phyloP scores from a whole-genome alignment of 35 echinoderm and acorn worm species.

The Ophiothrix spiculata region DNA sequence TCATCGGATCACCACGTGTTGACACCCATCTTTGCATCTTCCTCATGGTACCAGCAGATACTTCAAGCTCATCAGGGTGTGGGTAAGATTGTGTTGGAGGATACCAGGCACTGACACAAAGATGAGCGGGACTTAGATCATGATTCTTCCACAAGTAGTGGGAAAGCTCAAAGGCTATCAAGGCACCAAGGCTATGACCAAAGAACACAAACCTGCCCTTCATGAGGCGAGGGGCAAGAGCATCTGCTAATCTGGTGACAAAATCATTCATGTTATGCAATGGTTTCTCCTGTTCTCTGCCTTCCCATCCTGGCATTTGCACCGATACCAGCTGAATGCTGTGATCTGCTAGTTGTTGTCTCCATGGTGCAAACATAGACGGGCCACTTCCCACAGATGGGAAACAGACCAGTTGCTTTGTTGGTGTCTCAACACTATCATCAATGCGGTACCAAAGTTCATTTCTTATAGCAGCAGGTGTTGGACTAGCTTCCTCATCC shows the following conservation, averaged over 20 bases:
- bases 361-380: conserved; percentile 77
- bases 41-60: conserved; percentile 58
- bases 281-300: conserved; percentile 81
- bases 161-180: conserved; percentile 85
- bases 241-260: conserved; percentile 62
- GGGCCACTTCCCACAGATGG: conserved; percentile 84
- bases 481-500: conserved; percentile 34
- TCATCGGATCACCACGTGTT: conserved; percentile 36
- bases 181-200: conserved; percentile 88
- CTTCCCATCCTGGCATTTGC: conserved; percentile 91
- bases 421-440: conserved; percentile 49
- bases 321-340: conserved; percentile 71
- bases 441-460: conserved; percentile 74
- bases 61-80: conserved; percentile 87
- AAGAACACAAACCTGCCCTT: conserved; percentile 82
- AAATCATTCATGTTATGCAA: conserved; percentile 70
- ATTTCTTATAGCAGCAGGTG: conserved; percentile 30
- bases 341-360: conserved; percentile 55
- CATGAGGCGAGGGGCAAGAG: conserved; percentile 53
- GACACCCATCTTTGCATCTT: conserved; percentile 64
- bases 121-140: conserved; percentile 60
- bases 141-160: conserved; percentile 76
- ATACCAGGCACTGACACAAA: conserved; percentile 95
- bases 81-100: conserved; percentile 86
- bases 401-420: conserved; percentile 79